These are phyloP conservation scores for Trichechus manatus DNA, from an alignment of 2,113 vertebrate genomes.

Conservation along the genomic window DNA sequence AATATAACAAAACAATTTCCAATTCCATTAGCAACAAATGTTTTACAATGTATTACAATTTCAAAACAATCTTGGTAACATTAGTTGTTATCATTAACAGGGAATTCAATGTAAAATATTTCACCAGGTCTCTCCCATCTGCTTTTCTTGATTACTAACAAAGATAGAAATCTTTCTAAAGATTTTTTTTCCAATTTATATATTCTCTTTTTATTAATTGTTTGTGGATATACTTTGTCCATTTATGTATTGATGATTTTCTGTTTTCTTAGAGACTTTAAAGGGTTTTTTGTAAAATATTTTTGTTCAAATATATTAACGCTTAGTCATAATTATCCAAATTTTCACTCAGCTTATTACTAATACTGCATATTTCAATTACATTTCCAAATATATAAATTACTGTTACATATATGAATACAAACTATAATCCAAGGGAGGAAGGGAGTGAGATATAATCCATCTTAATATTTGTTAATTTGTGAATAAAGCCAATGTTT, in stretches of 20 bases:
- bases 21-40: neutral
- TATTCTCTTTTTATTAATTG: neutral
- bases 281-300: neutral
- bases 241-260: too few species aligned
- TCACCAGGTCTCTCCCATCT: neutral
- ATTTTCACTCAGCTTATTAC: neutral
- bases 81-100: neutral
- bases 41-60: neutral
- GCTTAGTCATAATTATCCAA: neutral
- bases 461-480: neutral
- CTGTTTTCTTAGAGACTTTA: too few species aligned
- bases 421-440: neutral
- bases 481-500: neutral
- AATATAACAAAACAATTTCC: neutral
- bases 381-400: neutral
- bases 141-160: neutral
- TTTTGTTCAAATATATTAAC: neutral
- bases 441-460: neutral
- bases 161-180: neutral
- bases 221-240: neutral
- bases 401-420: neutral
- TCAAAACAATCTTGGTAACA: neutral
- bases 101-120: neutral
- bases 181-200: neutral
- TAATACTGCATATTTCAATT: neutral